Base-by-base conservation (phyloP, 2,888 invertebrate genomes). In the Diarsia dahlii region DNA sequence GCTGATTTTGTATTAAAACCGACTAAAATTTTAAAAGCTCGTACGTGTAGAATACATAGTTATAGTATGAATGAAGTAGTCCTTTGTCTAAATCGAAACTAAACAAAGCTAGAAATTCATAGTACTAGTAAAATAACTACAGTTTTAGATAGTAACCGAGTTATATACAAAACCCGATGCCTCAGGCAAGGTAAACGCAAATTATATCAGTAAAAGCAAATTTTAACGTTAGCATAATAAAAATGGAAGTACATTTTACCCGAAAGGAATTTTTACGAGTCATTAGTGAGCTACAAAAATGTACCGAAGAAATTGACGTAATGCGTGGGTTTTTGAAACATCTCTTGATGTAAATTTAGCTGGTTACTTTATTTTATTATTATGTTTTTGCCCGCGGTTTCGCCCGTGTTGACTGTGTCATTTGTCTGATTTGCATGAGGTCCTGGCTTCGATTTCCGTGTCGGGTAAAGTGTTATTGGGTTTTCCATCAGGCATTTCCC, bases 251-350 rank as follows among this genome's bases (percentile, higher is more conserved):
- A 70, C 15, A 39, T 75, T 74, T 68, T 60, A 46, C 13, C 13
- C 34, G 4, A 64, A 68, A 69, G 54, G 23, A 74, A 68, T 45
- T 74, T 70, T 72, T 60, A 46, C 54, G 46, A 74, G 76, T 77
- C 54, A 81, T 83, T 84, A 84, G 72, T 68, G 75, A 82, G 69
- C 39, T 50, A 69, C 45, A 50, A 56, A 72, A 81, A 78, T 84
- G 20, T 78, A 78, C n/a, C 13, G 23, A 52, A 18, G 39, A 65
- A 73, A 75, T 74, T 56, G 15, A 48, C 18, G 48, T 60, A 78
- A 67, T 54, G 56, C 62, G 52, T 74, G 18, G 18, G 34, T 23
- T 72, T 66, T 60, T 28, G 46, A 1, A 52, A 84, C 15, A 34
- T 64, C 50, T 64, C 23, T 63, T 66, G 48, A 62, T 56, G 67